Percentiles rank a stretch among this genome's conserved stretches.
Evolutionary conservation across 2,113 vertebrate species (phyloP).

Genomic region (Pungitius pungitius): DNA sequence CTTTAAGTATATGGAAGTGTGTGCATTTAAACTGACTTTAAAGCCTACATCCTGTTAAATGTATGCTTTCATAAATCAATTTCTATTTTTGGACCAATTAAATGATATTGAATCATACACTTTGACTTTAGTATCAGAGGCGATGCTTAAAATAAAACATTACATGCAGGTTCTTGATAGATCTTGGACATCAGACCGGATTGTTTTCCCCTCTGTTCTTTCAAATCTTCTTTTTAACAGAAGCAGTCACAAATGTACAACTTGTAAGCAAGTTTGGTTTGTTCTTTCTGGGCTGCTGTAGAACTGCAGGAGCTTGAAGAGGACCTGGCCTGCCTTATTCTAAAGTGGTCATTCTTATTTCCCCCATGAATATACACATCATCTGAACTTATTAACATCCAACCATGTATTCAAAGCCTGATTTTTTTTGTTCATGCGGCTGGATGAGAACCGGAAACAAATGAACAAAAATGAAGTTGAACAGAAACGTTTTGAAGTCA

Average conservation of each 20-base stretch:
- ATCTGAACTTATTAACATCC: too few relatives aligned
- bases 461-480: too few relatives aligned
- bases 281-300: neutral
- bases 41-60: conserved; percentile 9
- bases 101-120: neutral
- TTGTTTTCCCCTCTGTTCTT: conserved; percentile 15
- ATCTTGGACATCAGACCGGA: neutral
- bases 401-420: conserved; percentile 24
- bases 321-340: neutral
- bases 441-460: conserved; percentile 56
- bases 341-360: too few relatives aligned
- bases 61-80: conserved; percentile 16
- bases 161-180: neutral
- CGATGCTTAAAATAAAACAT: conserved; percentile 4
- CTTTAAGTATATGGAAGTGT: conserved; percentile 30
- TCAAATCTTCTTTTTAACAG: neutral
- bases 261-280: neutral
- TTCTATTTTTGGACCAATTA: conserved; percentile 6
- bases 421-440: conserved; percentile 33
- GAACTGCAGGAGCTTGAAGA: neutral
- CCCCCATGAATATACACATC: conserved; percentile 4
- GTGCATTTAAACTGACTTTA: conserved; percentile 22
- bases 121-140: neutral
- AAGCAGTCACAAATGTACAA: neutral
- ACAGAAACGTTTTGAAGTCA: too few relatives aligned